Base-by-base conservation (phyloP, 2,888 invertebrate species). In the Athrips mouffetella region DNA sequence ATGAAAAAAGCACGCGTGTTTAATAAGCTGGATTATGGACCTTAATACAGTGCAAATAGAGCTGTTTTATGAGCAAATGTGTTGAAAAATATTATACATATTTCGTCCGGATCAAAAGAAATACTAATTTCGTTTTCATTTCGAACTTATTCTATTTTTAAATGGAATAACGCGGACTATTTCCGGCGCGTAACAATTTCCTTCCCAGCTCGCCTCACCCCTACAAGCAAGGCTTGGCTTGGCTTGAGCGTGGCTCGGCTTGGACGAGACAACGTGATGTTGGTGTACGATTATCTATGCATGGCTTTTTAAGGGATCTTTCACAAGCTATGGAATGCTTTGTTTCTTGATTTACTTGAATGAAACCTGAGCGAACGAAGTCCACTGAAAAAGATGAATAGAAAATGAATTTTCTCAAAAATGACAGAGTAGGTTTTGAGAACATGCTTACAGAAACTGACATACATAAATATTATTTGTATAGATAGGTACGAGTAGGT, bases 131-230 rank as follows among this genome's bases (percentile, higher is more conserved):
- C n/a, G 37, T 37, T 37, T 37, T 18, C 21, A 37, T 21, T 37
- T 20, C 21, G 37, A n/a, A 37, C 21, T n/a, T 37, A 41, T 48
- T 41, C 18, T 58, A 57, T 62, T 65, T n/a, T 69, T 63, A 65
- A 64, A 69, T 65, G 65, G 57, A 62, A 54, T 59, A 62, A 62
- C 63, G 66, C 70, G 61, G 64, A 71, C 73, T 77, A 81, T 85
- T 81, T 85, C 84, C 86, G 85, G 67, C 76, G 74, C 58, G 71
- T 80, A 82, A 83, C 78, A 77, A 73, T 78, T 84, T 84, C 82
- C 81, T 80, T 75, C 75, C n/a, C 75, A 59, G 30, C 23, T 8
- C n/a, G 25, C 27, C 58, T 60, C 60, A 50, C 54, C 57, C 30
- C 11, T 10, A n/a, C 64, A 65, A 65, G 62, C 67, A 51, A 10